These are phyloP conservation scores for Periplaneta americana DNA, from an alignment of 1,140 invertebrate species.

Conservation along the genomic window DNA sequence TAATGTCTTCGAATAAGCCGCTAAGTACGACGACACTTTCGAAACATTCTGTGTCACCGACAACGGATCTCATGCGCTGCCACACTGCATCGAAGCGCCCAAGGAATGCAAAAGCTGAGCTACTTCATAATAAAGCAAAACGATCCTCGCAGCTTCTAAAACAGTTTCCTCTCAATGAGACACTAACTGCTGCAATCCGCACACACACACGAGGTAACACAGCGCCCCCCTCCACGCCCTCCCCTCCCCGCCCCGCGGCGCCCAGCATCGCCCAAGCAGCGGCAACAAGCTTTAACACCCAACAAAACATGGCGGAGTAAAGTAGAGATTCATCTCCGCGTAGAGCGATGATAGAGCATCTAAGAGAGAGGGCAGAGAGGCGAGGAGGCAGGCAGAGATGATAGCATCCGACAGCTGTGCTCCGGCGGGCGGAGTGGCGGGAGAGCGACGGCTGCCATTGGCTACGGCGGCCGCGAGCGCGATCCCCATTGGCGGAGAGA, in stretches of 20 bases:
- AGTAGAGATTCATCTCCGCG: conserved; percentile 5
- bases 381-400: neutral
- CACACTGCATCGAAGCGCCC: neutral
- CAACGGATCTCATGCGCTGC: too few relatives aligned
- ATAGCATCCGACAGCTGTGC: neutral
- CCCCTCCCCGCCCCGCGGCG: neutral
- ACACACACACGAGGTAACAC: neutral
- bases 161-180: neutral
- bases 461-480: neutral
- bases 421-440: neutral
- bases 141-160: neutral
- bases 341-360: conserved; percentile 6
- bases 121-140: neutral
- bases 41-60: neutral
- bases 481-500: neutral
- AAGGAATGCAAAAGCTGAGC: neutral
- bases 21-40: neutral
- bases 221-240: neutral
- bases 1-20: neutral
- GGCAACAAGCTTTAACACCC: conserved; percentile 1
- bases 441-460: neutral
- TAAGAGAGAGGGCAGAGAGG: neutral
- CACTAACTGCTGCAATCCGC: neutral
- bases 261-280: neutral
- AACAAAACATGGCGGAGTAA: conserved; percentile 6